Evolutionary conservation across 1,140 invertebrate genomes (phyloP).

Genomic region (Drosophila melanica): DNA sequence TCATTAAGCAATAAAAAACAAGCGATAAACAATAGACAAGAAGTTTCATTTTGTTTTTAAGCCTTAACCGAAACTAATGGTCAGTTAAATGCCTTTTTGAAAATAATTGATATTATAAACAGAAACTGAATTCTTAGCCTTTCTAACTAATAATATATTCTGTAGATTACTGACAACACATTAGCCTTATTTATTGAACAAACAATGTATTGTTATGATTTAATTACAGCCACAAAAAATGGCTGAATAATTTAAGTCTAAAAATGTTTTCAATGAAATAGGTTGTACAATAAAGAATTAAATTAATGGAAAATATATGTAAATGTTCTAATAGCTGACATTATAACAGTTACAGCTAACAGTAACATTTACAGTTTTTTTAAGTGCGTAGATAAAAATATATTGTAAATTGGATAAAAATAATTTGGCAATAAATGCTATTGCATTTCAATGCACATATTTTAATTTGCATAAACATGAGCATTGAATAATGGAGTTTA

Average conservation of each 20-base stretch:
- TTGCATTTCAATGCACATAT: constrained; percentile 70
- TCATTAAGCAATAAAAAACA: too few relatives aligned
- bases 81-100: too few relatives aligned
- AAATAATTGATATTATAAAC: too few relatives aligned
- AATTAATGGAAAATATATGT: constrained; percentile 36
- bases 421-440: constrained; percentile 62
- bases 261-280: background rate
- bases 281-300: constrained; percentile 5
- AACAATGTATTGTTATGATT: constrained; percentile 8
- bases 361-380: constrained; percentile 12
- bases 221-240: background rate
- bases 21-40: too few relatives aligned
- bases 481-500: constrained; percentile 10
- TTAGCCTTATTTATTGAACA: background rate
- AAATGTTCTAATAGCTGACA: constrained; percentile 17
- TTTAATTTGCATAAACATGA: constrained; percentile 71
- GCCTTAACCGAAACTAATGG: too few relatives aligned
- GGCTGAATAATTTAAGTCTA: background rate
- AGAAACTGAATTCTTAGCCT: too few relatives aligned
- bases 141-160: background rate
- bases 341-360: constrained; percentile 14
- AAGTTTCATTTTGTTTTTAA: too few relatives aligned
- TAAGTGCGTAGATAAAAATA: constrained; percentile 45
- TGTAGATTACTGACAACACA: background rate
- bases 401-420: constrained; percentile 63